Evolutionary conservation across 2,797 vertebrate species (phyloP).

Genomic region (Apodemus agrarius): DNA sequence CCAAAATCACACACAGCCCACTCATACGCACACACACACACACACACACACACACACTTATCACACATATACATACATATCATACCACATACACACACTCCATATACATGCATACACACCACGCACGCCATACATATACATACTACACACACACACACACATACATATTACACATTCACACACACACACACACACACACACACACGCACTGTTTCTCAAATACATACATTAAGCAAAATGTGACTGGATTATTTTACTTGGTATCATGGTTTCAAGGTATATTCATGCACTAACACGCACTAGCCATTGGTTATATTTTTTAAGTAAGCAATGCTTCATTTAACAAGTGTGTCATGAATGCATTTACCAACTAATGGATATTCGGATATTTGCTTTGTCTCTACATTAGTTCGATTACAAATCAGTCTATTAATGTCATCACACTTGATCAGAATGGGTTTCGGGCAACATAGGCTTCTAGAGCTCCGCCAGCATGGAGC

Average conservation of each 20-base stretch:
- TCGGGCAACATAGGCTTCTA: background rate
- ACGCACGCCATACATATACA: background rate
- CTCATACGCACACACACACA: background rate
- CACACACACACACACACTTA: background rate
- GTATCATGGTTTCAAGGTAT: background rate
- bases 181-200: background rate
- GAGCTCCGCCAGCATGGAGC: background rate
- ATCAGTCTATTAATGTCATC: background rate
- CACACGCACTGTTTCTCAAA: background rate
- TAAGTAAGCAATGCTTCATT: background rate
- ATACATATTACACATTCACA: background rate
- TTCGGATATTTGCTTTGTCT: background rate
- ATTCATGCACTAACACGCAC: rapidly evolving
- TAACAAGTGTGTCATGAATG: rapidly evolving
- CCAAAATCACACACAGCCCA: background rate
- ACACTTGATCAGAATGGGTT: background rate
- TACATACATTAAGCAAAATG: background rate
- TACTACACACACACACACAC: background rate
- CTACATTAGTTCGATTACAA: background rate
- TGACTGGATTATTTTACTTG: background rate
- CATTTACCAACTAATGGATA: background rate
- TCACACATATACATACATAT: background rate
- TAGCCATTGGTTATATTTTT: background rate
- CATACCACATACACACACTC: background rate
- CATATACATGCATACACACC: background rate